phyloP scores from a whole-genome alignment of 2,888 invertebrate genomes.

The Timandra comae region DNA sequence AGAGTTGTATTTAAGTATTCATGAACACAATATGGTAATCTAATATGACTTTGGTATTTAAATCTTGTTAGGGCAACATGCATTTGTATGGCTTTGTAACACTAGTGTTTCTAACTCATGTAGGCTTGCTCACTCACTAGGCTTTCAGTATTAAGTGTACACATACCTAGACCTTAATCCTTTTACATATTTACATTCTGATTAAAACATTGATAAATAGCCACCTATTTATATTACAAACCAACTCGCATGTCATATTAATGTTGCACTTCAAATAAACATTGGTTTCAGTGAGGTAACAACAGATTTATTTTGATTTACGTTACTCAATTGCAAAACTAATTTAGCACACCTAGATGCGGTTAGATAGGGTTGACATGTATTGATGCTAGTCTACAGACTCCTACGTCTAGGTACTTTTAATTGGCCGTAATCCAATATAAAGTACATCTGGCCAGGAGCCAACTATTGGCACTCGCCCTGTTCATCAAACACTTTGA shows the following conservation, averaged over 20 bases:
- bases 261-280: background rate
- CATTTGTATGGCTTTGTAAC: constrained; percentile 60
- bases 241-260: background rate
- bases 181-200: constrained; percentile 1
- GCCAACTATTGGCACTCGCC: constrained; percentile 67
- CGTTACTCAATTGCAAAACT: constrained; percentile 43
- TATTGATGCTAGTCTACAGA: constrained; percentile 53
- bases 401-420: constrained; percentile 58
- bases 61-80: constrained; percentile 59
- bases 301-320: constrained; percentile 28
- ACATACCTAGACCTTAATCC: constrained; percentile 7
- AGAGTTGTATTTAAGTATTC: constrained; percentile 45
- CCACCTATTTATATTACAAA: background rate
- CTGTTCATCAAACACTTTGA: constrained; percentile 69
- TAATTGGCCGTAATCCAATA: constrained; percentile 76
- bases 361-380: constrained; percentile 54
- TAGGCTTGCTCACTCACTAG: constrained; percentile 45
- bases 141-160: constrained; percentile 32
- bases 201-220: background rate
- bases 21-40: constrained; percentile 53
- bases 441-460: constrained; percentile 66
- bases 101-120: constrained; percentile 51
- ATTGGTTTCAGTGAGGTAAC: constrained; percentile 5
- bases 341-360: constrained; percentile 60
- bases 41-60: constrained; percentile 67